Evolutionary conservation across 92 coral and sea anemone genomes (phyloP), one percentile per base, ranked within the genome.

Genomic region (Phenganax stokvisi): DNA sequence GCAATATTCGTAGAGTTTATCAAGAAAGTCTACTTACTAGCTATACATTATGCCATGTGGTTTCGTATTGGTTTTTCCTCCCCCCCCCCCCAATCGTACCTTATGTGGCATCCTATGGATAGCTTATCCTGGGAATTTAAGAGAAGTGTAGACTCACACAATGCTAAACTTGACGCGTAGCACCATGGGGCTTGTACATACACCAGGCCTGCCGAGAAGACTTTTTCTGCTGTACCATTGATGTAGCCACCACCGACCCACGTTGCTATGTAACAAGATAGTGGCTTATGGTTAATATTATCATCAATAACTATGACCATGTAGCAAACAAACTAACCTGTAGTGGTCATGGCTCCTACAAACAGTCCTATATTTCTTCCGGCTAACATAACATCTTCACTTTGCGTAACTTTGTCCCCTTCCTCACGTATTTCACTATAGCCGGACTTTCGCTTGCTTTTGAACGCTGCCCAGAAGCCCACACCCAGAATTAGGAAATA

Each of bases 181-280:
- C 83, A 79, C 73, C 73, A 80, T n/a, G 84, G 74, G n/a, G 71
- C 71, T 30, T 31, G 68, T 37, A 71, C 75, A 74, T 75, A 62
- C 25, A 77, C 88, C 27, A 91, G 80, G 29, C 92, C 92, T n/a
- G 78, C 57, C 12, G 75, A 84, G 75, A 59, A 91, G 30, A 88
- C 89, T 8, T 84, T 90, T 57, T 91, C 97, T 10, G 97, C 92
- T 15, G 97, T 91, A 12, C 97, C 97, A 56, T 91, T 91, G 81
- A 91, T 91, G 86, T 89, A 91, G 9, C 97, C 97, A 47, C 92
- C 97, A 56, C 97, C 97, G 55, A 91, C 97, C 97, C 97, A 91
- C n/a, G 97, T 91, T 58, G 97, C 97, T 91, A 73, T 63, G 61
- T 51, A 30, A 80, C 55, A 74, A 15, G 25, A 53, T 16, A n/a